phyloP scores from a whole-genome alignment of 1,140 invertebrate genomes.

The Oscheius sp. region DNA sequence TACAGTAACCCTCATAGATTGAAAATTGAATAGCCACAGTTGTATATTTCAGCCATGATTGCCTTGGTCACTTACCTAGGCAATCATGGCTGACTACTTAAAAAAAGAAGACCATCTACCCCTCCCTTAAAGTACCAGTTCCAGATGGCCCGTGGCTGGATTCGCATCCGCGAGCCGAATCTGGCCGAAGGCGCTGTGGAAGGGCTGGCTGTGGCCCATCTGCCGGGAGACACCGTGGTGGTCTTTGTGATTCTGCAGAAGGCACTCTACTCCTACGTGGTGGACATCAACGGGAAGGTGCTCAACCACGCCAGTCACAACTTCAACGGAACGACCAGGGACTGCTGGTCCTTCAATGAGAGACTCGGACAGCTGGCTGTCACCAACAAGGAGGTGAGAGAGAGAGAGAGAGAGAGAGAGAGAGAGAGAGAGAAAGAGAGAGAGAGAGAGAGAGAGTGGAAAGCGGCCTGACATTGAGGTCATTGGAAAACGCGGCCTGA shows the following conservation, averaged over 20 bases:
- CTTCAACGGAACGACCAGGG: slow-evolving; percentile 41
- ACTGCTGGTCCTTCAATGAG: slow-evolving; percentile 35
- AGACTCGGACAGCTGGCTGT: slow-evolving; percentile 24
- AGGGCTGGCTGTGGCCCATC: slow-evolving; percentile 37
- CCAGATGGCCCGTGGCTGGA: slow-evolving; percentile 28
- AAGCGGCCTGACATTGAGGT: too few relatives aligned
- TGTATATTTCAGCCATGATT: too few relatives aligned
- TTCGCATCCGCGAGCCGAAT: slow-evolving; percentile 29
- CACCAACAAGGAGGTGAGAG: slow-evolving; percentile 11
- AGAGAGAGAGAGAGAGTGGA: too few relatives aligned
- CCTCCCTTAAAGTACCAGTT: too few relatives aligned
- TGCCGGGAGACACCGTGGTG: slow-evolving; percentile 23
- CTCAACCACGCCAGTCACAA: slow-evolving; percentile 38
- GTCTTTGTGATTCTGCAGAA: slow-evolving; percentile 47
- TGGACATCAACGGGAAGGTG: slow-evolving; percentile 21
- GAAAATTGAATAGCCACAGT: too few relatives aligned
- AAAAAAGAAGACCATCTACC: too few relatives aligned
- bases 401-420: too few relatives aligned
- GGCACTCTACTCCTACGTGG: slow-evolving; percentile 40
- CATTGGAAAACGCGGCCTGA: too few relatives aligned
- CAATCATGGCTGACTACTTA: too few relatives aligned
- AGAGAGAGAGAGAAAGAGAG: too few relatives aligned
- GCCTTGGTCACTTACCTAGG: too few relatives aligned
- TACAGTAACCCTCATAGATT: too few relatives aligned
- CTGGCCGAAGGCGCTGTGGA: slow-evolving; percentile 36